Evolutionary conservation across 2,888 invertebrate species (phyloP).

Genomic region (Ischnura elegans): DNA sequence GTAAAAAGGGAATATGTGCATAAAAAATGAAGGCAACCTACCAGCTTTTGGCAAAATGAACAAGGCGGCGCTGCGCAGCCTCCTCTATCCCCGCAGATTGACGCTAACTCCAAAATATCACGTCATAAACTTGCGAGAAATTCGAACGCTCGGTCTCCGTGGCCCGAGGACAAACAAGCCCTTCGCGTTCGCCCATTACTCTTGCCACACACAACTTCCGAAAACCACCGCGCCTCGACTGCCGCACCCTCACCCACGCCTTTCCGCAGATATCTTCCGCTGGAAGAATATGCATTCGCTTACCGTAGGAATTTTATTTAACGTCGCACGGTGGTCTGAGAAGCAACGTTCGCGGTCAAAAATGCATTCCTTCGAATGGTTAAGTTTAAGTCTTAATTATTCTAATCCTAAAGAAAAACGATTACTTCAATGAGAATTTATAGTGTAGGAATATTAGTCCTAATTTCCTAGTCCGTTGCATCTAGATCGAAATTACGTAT

Average conservation of each 20-base stretch:
- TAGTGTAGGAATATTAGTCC: too few relatives aligned
- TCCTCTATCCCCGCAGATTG: constrained; percentile 33
- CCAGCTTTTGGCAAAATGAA: neutral
- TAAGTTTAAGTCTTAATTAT: too few relatives aligned
- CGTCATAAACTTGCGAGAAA: constrained; percentile 54
- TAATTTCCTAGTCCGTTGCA: too few relatives aligned
- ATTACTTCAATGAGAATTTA: too few relatives aligned
- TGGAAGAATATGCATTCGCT: neutral
- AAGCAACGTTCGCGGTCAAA: too few relatives aligned
- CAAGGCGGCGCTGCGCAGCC: neutral
- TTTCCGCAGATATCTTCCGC: neutral
- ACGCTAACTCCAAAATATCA: constrained; percentile 61
- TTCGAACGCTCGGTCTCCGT: constrained; percentile 38
- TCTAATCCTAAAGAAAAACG: too few relatives aligned
- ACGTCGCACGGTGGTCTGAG: too few relatives aligned
- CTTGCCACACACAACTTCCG: neutral
- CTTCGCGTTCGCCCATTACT: neutral
- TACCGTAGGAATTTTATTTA: too few relatives aligned
- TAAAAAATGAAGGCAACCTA: neutral
- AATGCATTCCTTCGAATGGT: too few relatives aligned
- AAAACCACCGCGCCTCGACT: neutral
- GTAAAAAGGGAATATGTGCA: neutral
- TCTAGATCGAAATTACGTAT: too few relatives aligned
- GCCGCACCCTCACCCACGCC: neutral
- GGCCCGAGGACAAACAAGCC: constrained; percentile 29